phyloP scores from a whole-genome alignment of 2,888 invertebrate genomes.

The Rhingia campestris region DNA sequence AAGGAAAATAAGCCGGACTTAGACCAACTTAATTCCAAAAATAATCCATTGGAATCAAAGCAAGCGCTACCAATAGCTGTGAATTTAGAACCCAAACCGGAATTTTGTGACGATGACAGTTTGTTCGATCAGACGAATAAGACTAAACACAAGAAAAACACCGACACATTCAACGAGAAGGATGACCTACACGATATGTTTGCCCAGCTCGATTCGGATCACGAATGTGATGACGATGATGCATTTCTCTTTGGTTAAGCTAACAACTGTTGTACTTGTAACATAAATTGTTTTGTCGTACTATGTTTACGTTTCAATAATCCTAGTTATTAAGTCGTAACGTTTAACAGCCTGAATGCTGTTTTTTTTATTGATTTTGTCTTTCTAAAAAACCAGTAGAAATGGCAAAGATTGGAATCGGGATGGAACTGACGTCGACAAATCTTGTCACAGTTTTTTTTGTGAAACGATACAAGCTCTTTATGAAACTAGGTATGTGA shows the following conservation, averaged over 20 bases:
- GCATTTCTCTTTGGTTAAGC: conserved; percentile 29
- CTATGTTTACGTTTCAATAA: not conserved
- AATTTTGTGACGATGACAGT: conserved; percentile 41
- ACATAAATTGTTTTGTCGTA: conserved; percentile 23
- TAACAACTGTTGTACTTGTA: not conserved
- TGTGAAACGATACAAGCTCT: too few species aligned
- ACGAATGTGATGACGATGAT: conserved; percentile 75
- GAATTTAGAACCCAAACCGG: conserved; percentile 47
- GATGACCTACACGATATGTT: conserved; percentile 76
- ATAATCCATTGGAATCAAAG: not conserved
- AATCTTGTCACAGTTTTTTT: too few species aligned
- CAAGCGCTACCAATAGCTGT: conserved; percentile 22
- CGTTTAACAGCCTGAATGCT: too few species aligned
- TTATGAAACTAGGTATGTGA: too few species aligned
- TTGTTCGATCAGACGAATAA: conserved; percentile 19
- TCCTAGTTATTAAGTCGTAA: too few species aligned
- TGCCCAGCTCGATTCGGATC: conserved; percentile 76
- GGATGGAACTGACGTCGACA: too few species aligned
- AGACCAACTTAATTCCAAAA: conserved; percentile 1
- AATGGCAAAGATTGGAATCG: too few species aligned
- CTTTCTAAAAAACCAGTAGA: too few species aligned
- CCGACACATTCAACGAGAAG: conserved; percentile 31
- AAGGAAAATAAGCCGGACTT: conserved; percentile 70
- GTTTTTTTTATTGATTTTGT: too few species aligned
- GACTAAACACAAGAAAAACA: conserved; percentile 6